Base-by-base conservation (phyloP, 1,140 invertebrate species). In the Bacillus rossius region DNA sequence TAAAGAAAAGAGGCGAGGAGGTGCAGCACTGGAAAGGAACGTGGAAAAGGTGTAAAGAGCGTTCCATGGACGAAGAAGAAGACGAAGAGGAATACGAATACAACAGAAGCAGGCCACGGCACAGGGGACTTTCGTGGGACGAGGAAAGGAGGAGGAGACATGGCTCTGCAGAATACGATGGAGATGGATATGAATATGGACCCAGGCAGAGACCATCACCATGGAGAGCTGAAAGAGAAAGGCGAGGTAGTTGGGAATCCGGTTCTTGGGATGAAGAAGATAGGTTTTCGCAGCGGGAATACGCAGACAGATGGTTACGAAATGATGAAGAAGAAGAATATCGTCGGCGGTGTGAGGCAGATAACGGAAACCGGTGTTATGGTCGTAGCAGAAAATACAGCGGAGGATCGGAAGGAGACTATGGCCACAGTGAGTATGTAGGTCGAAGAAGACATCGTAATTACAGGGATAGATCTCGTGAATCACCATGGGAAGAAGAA, bases 401-500 rank as follows among this genome's bases (percentile, higher is more conserved):
- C 48, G 42, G 14, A 19, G 40, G 40, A 3, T 25, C 43, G 4
- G 55, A 57, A 17, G 55, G 37, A 14, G 55, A 57, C n/a, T 57
- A 57, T 37, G 29, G 19, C 3, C 26, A 47, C 16, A 43, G 22
- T 13, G 55, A 57, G 8, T 47, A 48, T 17, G 19, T 45, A 14
- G 16, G 17, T 38, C 43, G 55, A 29, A 5, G 55, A n/a, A 26
- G 23, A 37, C 43, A 57, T 22, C 25, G 69, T 26, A 73, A 76
- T 60, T 75, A 73, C 55, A 69, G 71, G 61, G 73, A 67, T 62
- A 47, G 72, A 40, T 70, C 70, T 23, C 72, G 76, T 65, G 72
- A 77, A 48, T 79, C 78, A 57, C 78, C 78, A 17, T 81, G 80
- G 79, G 80, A 82, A 69, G 79, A 80, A 25, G 79, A 81, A 29